Conservation (phyloP, 2,113 vertebrate genomes). For the Sebastes schlegelii region DNA sequence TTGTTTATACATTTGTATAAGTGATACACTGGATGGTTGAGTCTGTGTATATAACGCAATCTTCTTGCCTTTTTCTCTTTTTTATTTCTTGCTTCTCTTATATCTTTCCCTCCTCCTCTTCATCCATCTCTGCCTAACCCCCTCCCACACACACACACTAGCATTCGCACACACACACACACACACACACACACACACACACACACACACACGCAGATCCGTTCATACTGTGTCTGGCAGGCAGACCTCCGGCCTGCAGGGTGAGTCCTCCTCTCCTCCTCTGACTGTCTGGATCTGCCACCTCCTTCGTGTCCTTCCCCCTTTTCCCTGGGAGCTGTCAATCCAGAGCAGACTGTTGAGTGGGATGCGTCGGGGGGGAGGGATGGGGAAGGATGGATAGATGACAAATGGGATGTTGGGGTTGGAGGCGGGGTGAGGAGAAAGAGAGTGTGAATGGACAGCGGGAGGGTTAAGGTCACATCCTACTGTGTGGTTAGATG, state of each 20-base stretch:
- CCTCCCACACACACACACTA: not conserved
- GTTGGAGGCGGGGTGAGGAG: constrained; percentile 32
- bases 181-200: constrained; percentile 9
- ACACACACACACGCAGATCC: constrained; percentile 31
- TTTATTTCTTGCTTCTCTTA: not conserved
- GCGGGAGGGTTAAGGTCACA: constrained; percentile 64
- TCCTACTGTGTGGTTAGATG: constrained; percentile 55
- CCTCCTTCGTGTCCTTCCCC: constrained; percentile 56
- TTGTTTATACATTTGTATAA: not conserved
- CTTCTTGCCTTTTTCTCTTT: not conserved
- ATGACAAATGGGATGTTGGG: constrained; percentile 51
- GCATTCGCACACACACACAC: not conserved
- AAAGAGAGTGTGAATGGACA: constrained; percentile 64
- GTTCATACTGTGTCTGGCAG: constrained; percentile 72
- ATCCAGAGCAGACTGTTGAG: constrained; percentile 59
- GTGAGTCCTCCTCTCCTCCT: constrained; percentile 53
- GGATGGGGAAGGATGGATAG: constrained; percentile 24
- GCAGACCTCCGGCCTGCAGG: constrained; percentile 66
- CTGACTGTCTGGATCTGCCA: constrained; percentile 60
- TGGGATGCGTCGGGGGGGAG: constrained; percentile 8
- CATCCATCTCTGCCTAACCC: not conserved
- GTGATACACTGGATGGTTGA: not conserved
- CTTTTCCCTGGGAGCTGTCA: constrained; percentile 69
- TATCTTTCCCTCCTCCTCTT: not conserved
- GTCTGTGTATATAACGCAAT: not conserved